These are phyloP conservation scores for Brachyistius frenatus DNA, from an alignment of 2,113 vertebrate species.

Conservation along the genomic window DNA sequence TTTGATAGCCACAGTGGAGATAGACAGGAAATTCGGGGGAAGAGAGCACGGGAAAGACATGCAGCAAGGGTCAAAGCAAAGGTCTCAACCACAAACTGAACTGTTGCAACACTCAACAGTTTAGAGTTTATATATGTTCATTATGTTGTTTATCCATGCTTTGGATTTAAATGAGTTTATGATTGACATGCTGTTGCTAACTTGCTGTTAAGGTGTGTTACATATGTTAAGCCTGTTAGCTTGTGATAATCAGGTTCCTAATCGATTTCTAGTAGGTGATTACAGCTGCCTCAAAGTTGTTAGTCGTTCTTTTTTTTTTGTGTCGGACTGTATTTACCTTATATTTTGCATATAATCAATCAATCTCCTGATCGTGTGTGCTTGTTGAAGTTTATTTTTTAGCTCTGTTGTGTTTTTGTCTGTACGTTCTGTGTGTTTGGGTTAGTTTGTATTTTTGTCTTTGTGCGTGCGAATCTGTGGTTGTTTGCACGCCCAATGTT, in stretches of 20 bases:
- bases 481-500: constrained; percentile 53
- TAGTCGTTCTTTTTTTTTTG: neutral
- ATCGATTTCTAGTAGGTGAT: neutral
- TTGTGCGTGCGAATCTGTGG: constrained; percentile 65
- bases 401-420: constrained; percentile 41
- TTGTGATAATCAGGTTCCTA: constrained; percentile 32
- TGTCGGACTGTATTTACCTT: neutral
- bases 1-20: too few relatives aligned
- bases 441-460: constrained; percentile 60
- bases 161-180: neutral
- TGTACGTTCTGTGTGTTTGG: constrained; percentile 30
- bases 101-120: neutral
- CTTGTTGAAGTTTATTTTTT: constrained; percentile 2
- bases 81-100: constrained; percentile 7
- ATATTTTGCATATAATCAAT: neutral
- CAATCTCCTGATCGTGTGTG: neutral
- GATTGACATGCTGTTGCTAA: constrained; percentile 17
- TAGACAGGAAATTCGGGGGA: too few relatives aligned
- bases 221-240: constrained; percentile 16
- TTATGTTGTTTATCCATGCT: neutral
- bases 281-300: constrained; percentile 11
- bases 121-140: constrained; percentile 29
- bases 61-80: too few relatives aligned
- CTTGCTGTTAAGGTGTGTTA: constrained; percentile 9
- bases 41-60: too few relatives aligned